phyloP scores from a whole-genome alignment of 2,888 invertebrate genomes.

The Tolmerus cingulatus region DNA sequence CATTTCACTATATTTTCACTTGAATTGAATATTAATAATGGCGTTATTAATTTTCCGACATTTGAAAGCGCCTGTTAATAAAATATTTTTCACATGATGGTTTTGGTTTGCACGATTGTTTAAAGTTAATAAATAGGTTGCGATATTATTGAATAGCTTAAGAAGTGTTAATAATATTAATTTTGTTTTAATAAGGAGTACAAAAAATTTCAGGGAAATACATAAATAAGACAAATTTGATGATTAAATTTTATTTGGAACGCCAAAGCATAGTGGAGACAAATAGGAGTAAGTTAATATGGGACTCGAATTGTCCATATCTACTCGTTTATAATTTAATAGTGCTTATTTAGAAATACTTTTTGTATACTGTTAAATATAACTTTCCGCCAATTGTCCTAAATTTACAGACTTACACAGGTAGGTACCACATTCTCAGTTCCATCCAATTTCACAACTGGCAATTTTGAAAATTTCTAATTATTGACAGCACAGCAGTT shows the following conservation, averaged over 20 bases:
- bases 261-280: neutral
- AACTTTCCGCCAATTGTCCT: neutral
- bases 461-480: conserved; percentile 5
- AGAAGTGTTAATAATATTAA: no score
- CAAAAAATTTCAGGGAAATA: neutral
- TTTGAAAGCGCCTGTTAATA: no score
- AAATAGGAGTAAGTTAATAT: neutral
- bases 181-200: no score
- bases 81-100: no score
- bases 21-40: no score
- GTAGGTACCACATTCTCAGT: neutral
- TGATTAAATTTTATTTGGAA: neutral
- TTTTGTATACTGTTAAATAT: neutral
- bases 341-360: neutral
- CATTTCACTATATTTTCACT: no score
- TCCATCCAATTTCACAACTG: neutral
- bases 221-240: neutral
- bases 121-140: no score
- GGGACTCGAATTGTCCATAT: neutral
- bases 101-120: no score
- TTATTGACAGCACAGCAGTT: conserved; percentile 44
- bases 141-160: no score
- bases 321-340: neutral
- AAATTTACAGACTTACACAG: neutral
- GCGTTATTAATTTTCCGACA: no score